Base-by-base conservation (phyloP, 2,113 vertebrate genomes). In the Octodon degus region DNA sequence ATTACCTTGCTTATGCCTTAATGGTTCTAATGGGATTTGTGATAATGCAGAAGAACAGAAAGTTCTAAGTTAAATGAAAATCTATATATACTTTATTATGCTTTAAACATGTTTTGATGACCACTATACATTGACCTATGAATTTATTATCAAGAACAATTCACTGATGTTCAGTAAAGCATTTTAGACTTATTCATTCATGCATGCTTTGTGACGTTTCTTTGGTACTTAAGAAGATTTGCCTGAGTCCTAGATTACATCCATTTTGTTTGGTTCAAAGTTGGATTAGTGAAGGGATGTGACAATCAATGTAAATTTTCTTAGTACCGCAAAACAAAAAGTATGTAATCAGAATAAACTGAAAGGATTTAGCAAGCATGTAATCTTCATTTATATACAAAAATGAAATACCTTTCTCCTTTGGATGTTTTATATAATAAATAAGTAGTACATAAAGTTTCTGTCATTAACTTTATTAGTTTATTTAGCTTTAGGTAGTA, bases 41-140 rank as follows among this genome's bases (percentile, higher is more conserved):
- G 17, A 37, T 80, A 89, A 10, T 95, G 19, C 11, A 70, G n/a
- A 94, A 83, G 14, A 93, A 76, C 55, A 91, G 76, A 16, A 92
- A 77, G 14, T 40, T 93, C 90, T 50, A 92, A 96, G 92, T 89
- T 89, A 77, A 90, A 94, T 34, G 88, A 67, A 25, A 83, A 62
- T 72, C 17, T 81, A 25, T 70, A 85, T 62, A 1, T 7, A 72
- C 50, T 65, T 96, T 72, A 82, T 93, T 79, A 79, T 47, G 34
- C 79, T 40, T 65, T 90, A 37, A 90, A 77, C 20, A 95, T 16
- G 43, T 89, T 91, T 81, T 93, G 14, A 70, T 89, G 86, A 87
- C n/a, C 43, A 67, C n/a, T 79, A 13, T 80, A 55, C 40, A 70
- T 9, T 72, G 84, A 76, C 62, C 91, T 93, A 58, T 19, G 19